Evolutionary conservation across 2,797 vertebrate species (phyloP).

Genomic region (Cryptoblepharus egeriae): DNA sequence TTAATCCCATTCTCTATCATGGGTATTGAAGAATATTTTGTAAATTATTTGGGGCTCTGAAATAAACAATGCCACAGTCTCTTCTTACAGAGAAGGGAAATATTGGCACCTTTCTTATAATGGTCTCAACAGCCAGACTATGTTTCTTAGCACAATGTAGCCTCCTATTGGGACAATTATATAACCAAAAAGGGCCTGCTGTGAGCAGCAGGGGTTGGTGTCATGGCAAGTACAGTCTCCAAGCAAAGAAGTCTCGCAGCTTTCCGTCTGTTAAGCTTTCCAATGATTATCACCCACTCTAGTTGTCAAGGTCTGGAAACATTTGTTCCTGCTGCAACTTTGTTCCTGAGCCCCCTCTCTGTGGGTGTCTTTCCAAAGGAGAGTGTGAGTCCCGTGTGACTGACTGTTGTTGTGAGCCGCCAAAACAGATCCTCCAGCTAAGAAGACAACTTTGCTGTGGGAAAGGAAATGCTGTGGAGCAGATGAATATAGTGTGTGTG

Average conservation of each 20-base stretch:
- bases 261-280: conserved; percentile 9
- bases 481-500: background rate
- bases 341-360: conserved; percentile 21
- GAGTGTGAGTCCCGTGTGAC: background rate
- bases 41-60: background rate
- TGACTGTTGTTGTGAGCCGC: background rate
- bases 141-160: background rate
- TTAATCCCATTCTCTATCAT: background rate
- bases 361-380: conserved; percentile 1
- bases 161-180: too few species aligned
- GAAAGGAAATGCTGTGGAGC: background rate
- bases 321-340: conserved; percentile 31
- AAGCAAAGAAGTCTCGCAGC: background rate
- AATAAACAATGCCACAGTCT: background rate
- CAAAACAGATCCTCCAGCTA: background rate
- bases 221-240: background rate
- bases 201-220: background rate
- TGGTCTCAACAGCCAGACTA: background rate
- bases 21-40: background rate
- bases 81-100: background rate
- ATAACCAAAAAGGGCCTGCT: background rate
- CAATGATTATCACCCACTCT: background rate
- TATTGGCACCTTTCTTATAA: background rate
- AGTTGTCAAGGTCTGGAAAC: background rate
- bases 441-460: background rate